Evolutionary conservation across 1,140 invertebrate species (phyloP).

Genomic region (Stenopsyche tienmushanensis): DNA sequence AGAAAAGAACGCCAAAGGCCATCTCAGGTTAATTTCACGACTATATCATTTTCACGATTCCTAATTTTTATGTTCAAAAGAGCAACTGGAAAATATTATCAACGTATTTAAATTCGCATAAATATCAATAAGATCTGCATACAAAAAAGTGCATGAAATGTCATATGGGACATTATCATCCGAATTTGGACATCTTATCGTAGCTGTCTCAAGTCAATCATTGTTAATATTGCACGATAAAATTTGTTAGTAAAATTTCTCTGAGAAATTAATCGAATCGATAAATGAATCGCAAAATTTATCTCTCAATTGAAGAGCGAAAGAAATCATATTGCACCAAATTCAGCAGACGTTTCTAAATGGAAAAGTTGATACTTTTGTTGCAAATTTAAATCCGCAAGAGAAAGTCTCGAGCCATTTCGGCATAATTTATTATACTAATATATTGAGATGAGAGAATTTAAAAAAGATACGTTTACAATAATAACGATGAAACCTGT

Average conservation of each 20-base stretch:
- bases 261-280: too few relatives aligned
- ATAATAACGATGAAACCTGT: not conserved
- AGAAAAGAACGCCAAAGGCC: too few relatives aligned
- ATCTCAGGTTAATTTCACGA: too few relatives aligned
- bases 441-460: too few relatives aligned
- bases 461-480: not conserved
- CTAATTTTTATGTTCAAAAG: not conserved
- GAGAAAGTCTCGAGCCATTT: not conserved
- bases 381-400: too few relatives aligned
- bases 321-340: not conserved
- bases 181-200: not conserved
- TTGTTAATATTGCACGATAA: not conserved
- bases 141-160: not conserved
- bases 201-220: not conserved
- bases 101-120: not conserved
- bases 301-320: not conserved
- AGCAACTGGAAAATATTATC: not conserved
- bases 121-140: not conserved
- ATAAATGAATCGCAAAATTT: too few relatives aligned
- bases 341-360: not conserved
- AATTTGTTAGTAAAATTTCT: too few relatives aligned
- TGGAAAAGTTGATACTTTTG: not conserved
- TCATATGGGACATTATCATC: too few relatives aligned
- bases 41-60: too few relatives aligned
- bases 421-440: not conserved